Conservation (phyloP, 2,113 vertebrate genomes). For the Pristiophorus japonicus region DNA sequence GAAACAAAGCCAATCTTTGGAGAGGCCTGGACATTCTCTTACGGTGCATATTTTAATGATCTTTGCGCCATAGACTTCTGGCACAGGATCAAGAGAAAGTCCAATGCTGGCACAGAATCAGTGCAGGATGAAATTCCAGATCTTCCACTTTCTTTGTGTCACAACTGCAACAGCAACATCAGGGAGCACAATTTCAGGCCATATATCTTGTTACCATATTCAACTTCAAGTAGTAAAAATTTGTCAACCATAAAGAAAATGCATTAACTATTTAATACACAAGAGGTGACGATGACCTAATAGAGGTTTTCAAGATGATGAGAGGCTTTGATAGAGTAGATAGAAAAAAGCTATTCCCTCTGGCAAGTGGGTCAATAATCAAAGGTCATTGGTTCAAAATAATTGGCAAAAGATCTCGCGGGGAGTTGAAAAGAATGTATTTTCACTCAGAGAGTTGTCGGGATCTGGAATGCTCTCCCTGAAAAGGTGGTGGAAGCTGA, state of each 20-base stretch:
- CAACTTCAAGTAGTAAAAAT: background rate
- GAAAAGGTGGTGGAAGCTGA: background rate
- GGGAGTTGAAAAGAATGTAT: background rate
- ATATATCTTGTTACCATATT: background rate
- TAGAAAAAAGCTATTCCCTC: no score
- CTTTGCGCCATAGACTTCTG: background rate
- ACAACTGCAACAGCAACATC: background rate
- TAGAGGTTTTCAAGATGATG: background rate
- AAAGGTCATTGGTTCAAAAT: background rate
- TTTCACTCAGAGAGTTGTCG: background rate
- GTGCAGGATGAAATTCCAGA: background rate
- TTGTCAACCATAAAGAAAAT: background rate
- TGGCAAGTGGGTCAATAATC: no score
- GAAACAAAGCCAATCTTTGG: background rate
- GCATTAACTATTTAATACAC: background rate
- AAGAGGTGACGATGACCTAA: background rate
- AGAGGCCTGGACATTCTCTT: background rate
- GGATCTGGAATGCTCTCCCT: no score
- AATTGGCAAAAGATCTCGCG: background rate
- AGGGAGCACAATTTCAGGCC: background rate
- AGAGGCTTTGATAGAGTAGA: no score
- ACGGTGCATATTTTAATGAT: background rate
- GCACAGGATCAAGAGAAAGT: background rate
- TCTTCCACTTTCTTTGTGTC: background rate
- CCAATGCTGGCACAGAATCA: background rate